Percentiles rank a stretch among this genome's conserved stretches.
Evolutionary conservation across 1,140 invertebrate genomes (phyloP).

Genomic region (Wiebesia pumilae): DNA sequence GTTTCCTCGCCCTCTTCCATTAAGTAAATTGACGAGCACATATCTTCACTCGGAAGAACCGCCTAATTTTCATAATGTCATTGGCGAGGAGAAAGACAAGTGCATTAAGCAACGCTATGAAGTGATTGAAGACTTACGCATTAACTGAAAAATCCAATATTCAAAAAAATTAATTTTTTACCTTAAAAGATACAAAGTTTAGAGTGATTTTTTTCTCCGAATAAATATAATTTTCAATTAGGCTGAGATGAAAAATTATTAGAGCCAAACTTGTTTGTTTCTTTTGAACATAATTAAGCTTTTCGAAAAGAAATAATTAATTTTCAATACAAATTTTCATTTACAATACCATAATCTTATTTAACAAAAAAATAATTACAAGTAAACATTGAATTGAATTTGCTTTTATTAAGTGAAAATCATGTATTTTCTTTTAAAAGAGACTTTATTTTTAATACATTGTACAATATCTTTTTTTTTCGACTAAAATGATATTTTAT

Average conservation of each 20-base stretch:
- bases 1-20: constrained; percentile 59
- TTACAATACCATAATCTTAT: background rate
- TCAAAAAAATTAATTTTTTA: too few relatives aligned
- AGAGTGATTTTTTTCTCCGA: too few relatives aligned
- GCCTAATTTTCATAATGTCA: constrained; percentile 67
- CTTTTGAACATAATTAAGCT: too few relatives aligned
- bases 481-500: background rate
- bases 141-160: background rate
- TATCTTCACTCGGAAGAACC: constrained; percentile 59
- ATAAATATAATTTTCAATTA: too few relatives aligned
- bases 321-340: too few relatives aligned
- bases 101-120: constrained; percentile 29
- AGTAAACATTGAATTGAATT: too few relatives aligned
- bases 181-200: too few relatives aligned
- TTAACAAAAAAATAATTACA: background rate
- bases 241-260: too few relatives aligned
- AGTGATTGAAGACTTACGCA: constrained; percentile 34
- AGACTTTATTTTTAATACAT: background rate
- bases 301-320: too few relatives aligned
- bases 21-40: constrained; percentile 66
- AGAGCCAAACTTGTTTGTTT: too few relatives aligned
- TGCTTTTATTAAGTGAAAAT: too few relatives aligned
- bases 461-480: background rate
- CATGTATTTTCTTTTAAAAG: background rate
- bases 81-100: constrained; percentile 35